Base-by-base conservation (phyloP, 2,888 invertebrate genomes). In the Heteromurus nitidus region DNA sequence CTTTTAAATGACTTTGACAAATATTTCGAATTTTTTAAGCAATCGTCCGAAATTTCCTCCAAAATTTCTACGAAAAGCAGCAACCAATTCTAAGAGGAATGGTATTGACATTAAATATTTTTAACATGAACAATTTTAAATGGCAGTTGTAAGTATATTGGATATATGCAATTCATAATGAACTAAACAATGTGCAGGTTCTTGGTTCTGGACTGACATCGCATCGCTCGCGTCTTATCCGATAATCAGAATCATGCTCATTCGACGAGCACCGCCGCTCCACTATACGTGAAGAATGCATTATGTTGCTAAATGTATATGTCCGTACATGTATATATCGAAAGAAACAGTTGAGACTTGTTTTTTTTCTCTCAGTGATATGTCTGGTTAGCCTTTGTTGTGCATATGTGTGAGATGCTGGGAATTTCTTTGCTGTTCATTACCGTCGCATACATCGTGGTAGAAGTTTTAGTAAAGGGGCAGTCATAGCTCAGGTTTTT, bases 381-480 rank as follows among this genome's bases (percentile, higher is more conserved):
- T 58, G 65, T 65, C 74, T 65, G 36, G 42, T 64, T 42, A 26
- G 22, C 64, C 30, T 18, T 53, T 53, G 50, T 80, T 74, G 68
- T 68, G 74, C 42, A 74, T 80, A 74, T 80, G 22, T 67, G 73
- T 74, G 74, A 80, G 62, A 80, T 80, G 74, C 55, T 74, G 80
- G 80, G 74, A 80, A 74, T 80, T 80, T 80, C 74, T 74, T 80
- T 18, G 73, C 72, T 80, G 80, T 75, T 80, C 80, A 74, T 74
- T 80, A 75, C 80, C 80, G 80, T 80, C 80, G 67, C 58, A 65
- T 65, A 28, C 62, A 72, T 80, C 73, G 73, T 79, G 60, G 76
- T 68, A 28, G 67, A 68, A 24, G 42, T 47, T 30, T 31, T 42
- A 47, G 28, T 36, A 47, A 70, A 55, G 80, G 74, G 80, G 80